Base-by-base conservation (phyloP, 2,888 invertebrate species). In the Cosmopolites sordidus region DNA sequence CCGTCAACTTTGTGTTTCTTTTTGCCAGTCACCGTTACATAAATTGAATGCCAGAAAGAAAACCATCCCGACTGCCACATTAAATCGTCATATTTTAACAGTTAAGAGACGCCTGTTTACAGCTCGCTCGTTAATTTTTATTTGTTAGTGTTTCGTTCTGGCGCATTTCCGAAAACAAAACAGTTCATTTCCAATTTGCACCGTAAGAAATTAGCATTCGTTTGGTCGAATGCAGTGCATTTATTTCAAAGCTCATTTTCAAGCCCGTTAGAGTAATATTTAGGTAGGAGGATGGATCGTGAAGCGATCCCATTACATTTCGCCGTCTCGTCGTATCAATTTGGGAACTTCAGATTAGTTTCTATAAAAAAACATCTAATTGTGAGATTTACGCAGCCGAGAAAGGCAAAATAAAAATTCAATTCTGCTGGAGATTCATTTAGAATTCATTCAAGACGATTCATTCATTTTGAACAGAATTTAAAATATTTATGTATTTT, bases 211-310 rank as follows among this genome's bases (percentile, higher is more conserved):
- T 47, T 47, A 47, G 47, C 48, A 48, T 48, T 42, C 39, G 30
- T 27, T 39, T 17, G 17, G 45, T 12, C 27, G 45, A 27, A 39
- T 17, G 45, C 39, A 30, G 49, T 44, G 30, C 40, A 44, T 51
- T 51, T 38, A 51, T 44, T 51, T 51, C 44, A 51, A 45, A 29
- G 51, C 39, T 51, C 51, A 33, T 51, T 39, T 51, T 51, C 51
- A 40, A 39, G 39, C 44, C 51, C 44, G 44, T 51, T 51, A 51
- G 45, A 51, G 51, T 29, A 51, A 51, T 51, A 51, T 51, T 51
- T 51, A 44, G 27, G 44, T 51, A 18, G 38, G 50, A 33, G 43
- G 14, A 43, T 43, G 43, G 15, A 27, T 16, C 17, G 38, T 8
- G 43, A 50, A 38, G 43, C 37, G 38, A 38, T 16, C 50, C 43